These are phyloP conservation scores for Clarias batrachus DNA, from an alignment of 2,113 vertebrate species.

Conservation along the genomic window DNA sequence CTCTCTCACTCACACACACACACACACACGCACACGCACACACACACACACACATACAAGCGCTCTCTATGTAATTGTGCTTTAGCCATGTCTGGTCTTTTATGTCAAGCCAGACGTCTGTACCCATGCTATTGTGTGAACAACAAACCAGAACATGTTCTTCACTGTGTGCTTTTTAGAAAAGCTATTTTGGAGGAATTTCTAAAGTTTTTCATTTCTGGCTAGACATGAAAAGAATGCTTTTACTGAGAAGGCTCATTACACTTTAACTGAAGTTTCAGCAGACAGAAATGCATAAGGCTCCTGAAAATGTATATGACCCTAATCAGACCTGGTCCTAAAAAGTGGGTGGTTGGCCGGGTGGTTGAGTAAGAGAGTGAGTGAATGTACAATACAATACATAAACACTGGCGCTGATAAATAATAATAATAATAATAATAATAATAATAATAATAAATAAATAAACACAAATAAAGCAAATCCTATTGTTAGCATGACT, in stretches of 20 bases:
- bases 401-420: too few relatives aligned
- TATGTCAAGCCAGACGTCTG: constrained; percentile 9
- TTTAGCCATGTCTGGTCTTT: constrained; percentile 9
- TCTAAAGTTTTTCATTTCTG: background rate
- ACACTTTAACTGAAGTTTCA: background rate
- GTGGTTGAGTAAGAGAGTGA: too few relatives aligned
- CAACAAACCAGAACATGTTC: constrained; percentile 7
- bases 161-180: background rate
- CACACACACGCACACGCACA: too few relatives aligned
- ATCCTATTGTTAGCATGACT: background rate
- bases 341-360: background rate
- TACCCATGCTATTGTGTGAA: constrained; percentile 12
- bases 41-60: too few relatives aligned
- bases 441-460: background rate
- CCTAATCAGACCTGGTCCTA: background rate
- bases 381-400: background rate
- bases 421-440: too few relatives aligned
- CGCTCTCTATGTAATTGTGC: background rate
- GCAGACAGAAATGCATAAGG: background rate
- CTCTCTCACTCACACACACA: background rate
- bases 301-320: background rate
- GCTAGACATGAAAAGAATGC: background rate
- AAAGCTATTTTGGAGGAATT: background rate
- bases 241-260: background rate
- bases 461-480: background rate